Evolutionary conservation across 2,113 vertebrate species (phyloP), one percentile per base, ranked within the genome.

Genomic region (Pelecanus crispus): DNA sequence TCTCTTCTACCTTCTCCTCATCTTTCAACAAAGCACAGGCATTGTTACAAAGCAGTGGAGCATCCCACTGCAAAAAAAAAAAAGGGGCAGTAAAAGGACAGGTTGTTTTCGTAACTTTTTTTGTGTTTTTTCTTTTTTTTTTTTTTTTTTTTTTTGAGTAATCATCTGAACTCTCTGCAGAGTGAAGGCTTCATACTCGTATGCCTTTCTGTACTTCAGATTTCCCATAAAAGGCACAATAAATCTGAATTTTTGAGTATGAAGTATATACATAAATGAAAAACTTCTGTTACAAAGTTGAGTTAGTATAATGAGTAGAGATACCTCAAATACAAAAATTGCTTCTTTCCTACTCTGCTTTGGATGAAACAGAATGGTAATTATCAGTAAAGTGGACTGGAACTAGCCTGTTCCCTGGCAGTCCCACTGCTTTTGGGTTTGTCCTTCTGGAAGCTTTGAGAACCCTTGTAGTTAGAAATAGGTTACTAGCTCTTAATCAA

Each of bases 361-460:
- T 63, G 53, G 62, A n/a, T 70, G 36, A 81, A 92, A 31, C 56
- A 74, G 36, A 83, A 44, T 91, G 45, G 75, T 95, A 91, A 92
- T 94, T 94, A 85, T 91, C 31, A 87, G 26, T 65, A 45, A 85
- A 61, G 22, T 50, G 52, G 91, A 9, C 75, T 79, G 74, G 44
- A 90, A 77, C 56, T 79, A 47, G 74, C 85, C 58, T 1, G 1
- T 94, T 92, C 58, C 67, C 28, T 85, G 62, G 8, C 75, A 87
- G 50, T 79, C 29, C 31, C 53, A 24, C 87, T 97, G 70, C 94
- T 91, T 92, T 89, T 68, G 66, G 59, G 18, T 94, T 92, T 94
- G 94, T 94, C 92, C 91, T 97, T 97, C 89, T 95, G 94, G 94
- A 97, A 95, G 52, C 55, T 82, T 88, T 81, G 74, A 92, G 91